Percentiles rank a stretch among this genome's conserved stretches.
Evolutionary conservation across 1,140 invertebrate genomes (phyloP).

Genomic region (Dinoponera quadriceps): DNA sequence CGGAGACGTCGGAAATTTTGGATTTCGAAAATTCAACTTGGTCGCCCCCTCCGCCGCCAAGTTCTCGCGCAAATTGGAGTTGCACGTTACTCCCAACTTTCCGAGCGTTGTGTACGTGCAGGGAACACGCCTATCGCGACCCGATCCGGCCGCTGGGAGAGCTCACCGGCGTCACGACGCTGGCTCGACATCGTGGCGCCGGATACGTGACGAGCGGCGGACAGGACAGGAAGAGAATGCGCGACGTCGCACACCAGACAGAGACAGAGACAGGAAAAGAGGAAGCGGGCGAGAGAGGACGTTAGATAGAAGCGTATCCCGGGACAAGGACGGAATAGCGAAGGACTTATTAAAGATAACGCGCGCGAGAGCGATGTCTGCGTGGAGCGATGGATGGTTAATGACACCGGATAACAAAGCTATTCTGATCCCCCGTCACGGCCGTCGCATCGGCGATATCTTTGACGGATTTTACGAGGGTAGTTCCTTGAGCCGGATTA

Average conservation of each 20-base stretch:
- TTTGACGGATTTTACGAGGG: too few relatives aligned
- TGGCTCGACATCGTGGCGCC: constrained; percentile 70
- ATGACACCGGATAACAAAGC: not conserved
- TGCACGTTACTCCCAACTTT: constrained; percentile 5
- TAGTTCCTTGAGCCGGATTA: not conserved
- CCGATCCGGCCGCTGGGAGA: constrained; percentile 43
- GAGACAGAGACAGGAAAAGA: constrained; percentile 31
- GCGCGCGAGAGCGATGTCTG: not conserved
- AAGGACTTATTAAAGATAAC: constrained; percentile 12
- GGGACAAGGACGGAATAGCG: constrained; percentile 46
- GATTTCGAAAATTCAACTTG: not conserved
- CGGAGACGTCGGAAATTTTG: not conserved
- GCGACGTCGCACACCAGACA: too few relatives aligned
- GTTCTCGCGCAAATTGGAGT: not conserved
- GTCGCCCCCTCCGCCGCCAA: not conserved
- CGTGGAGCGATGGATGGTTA: not conserved
- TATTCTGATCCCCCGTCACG: constrained; percentile 9
- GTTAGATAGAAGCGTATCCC: constrained; percentile 15
- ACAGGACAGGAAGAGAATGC: not conserved
- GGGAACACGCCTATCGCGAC: not conserved
- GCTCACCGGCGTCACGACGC: constrained; percentile 65
- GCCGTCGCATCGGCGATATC: not conserved
- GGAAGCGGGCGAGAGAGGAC: not conserved
- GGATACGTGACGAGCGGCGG: constrained; percentile 60
- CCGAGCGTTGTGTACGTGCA: too few relatives aligned